Conservation (phyloP, 2,113 vertebrate genomes). For the Tursiops truncatus region DNA sequence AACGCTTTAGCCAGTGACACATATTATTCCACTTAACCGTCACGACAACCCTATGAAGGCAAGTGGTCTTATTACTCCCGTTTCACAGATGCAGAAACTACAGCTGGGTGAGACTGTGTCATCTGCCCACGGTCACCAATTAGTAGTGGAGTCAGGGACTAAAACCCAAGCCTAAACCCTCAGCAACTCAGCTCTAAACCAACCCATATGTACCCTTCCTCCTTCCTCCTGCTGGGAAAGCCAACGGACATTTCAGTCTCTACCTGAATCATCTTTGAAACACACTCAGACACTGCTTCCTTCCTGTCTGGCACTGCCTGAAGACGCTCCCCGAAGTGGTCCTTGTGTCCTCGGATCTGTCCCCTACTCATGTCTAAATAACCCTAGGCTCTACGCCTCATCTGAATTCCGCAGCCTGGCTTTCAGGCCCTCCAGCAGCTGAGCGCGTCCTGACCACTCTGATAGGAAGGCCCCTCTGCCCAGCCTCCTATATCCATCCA, state of each 20-base stretch:
- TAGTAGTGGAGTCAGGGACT: background rate
- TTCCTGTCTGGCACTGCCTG: background rate
- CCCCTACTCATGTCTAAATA: background rate
- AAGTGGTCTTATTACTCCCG: background rate
- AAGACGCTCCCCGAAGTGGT: background rate
- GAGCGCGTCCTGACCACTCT: background rate
- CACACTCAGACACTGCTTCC: background rate
- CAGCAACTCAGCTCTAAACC: background rate
- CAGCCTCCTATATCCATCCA: background rate
- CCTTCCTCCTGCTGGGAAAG: background rate
- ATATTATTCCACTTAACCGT: background rate
- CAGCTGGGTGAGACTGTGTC: background rate
- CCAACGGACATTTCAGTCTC: background rate
- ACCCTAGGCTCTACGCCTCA: background rate
- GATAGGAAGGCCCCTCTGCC: background rate
- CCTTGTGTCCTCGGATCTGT: background rate
- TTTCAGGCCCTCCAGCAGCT: background rate
- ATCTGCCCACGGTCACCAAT: background rate
- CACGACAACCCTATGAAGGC: background rate
- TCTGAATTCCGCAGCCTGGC: background rate
- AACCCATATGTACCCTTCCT: background rate
- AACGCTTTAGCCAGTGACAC: background rate
- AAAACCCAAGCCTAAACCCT: background rate
- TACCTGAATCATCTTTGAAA: background rate
- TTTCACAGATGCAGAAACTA: background rate